Evolutionary conservation across 2,888 invertebrate genomes (phyloP).

Genomic region (Noctua janthe): DNA sequence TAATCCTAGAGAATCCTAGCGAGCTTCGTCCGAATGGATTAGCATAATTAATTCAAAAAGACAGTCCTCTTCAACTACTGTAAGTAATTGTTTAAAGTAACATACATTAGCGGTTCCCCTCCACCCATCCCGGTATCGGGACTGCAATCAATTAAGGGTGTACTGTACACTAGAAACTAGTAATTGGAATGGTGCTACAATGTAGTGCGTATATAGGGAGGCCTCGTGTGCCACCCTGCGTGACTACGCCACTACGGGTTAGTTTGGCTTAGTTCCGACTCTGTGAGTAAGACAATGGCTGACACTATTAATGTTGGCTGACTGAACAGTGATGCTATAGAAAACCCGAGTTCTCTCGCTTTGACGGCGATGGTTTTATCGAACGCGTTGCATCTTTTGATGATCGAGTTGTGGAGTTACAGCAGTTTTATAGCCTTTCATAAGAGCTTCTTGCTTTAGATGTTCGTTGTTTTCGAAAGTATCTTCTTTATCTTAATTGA

Average conservation of each 20-base stretch:
- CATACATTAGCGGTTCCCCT: conserved; percentile 64
- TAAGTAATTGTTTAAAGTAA: conserved; percentile 63
- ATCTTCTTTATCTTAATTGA: not conserved
- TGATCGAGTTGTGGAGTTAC: conserved; percentile 23
- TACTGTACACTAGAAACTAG: conserved; percentile 64
- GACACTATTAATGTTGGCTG: conserved; percentile 63
- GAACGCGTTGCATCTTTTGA: conserved; percentile 27
- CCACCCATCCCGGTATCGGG: conserved; percentile 35
- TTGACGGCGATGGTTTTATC: conserved; percentile 43
- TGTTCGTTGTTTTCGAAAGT: conserved; percentile 10
- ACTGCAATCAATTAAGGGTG: conserved; percentile 74
- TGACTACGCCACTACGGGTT: conserved; percentile 53
- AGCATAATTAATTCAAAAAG: conserved; percentile 52
- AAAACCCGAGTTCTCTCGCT: conserved; percentile 47
- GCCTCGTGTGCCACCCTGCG: conserved; percentile 54
- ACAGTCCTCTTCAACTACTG: conserved; percentile 44
- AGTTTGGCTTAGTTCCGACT: conserved; percentile 71
- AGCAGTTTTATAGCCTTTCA: not conserved
- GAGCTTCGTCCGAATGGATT: conserved; percentile 43
- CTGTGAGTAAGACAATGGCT: conserved; percentile 68
- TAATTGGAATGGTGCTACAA: conserved; percentile 66
- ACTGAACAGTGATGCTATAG: conserved; percentile 58
- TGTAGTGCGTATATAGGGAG: conserved; percentile 57
- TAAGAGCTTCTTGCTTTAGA: conserved; percentile 10
- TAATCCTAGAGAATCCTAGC: conserved; percentile 32